Base-by-base conservation (phyloP, 2,113 vertebrate species). In the Glaucidium brasilianum region DNA sequence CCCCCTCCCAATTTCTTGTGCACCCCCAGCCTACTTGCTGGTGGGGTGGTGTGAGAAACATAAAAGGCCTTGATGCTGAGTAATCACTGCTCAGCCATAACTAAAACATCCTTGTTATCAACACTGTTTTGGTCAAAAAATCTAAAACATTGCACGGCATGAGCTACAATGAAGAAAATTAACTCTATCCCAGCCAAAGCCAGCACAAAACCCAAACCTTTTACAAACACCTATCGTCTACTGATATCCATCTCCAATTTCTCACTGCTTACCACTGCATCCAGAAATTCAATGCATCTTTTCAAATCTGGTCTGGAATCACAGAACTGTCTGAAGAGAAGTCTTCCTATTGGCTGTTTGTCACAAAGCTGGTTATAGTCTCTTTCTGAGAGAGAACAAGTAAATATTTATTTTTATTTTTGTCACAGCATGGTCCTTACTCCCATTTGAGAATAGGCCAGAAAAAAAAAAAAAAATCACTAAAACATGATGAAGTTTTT, bases 291-390 rank as follows among this genome's bases (percentile, higher is more conserved):
- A 59, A 99, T 98, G 94, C 98, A 98, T 85, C 97, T 98, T 96
- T 98, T 99, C 84, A 99, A 97, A 76, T 98, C 98, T 43, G 97
- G 97, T 91, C 98, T 98, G 15, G 99, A 98, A 85, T 98, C 98
- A 92, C 99, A 99, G 97, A 99, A 99, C 94, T 99, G 98, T 89
- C 99, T 98, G 98, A 99, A 99, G 77, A 99, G 98, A 94, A 99
- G 98, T 88, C 98, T 98, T 81, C 99, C 99, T 63, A 99, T 99
- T 0, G 99, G 99, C 95, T 99, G 99, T 96, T 98, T 99, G 96
- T 99, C 98, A 96, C 99, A 99, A 58, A 99, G 98, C 92, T 98
- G 99, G 94, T 92, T 98, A 96, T 99, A 99, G 96, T 99, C 98
- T 97, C 98, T 98, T 90, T 99, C 99, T 99, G 96, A 59, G 37